Percentiles rank a stretch among this genome's conserved stretches.
Evolutionary conservation across 2,797 vertebrate species (phyloP).

Genomic region (Poecilia wingei): DNA sequence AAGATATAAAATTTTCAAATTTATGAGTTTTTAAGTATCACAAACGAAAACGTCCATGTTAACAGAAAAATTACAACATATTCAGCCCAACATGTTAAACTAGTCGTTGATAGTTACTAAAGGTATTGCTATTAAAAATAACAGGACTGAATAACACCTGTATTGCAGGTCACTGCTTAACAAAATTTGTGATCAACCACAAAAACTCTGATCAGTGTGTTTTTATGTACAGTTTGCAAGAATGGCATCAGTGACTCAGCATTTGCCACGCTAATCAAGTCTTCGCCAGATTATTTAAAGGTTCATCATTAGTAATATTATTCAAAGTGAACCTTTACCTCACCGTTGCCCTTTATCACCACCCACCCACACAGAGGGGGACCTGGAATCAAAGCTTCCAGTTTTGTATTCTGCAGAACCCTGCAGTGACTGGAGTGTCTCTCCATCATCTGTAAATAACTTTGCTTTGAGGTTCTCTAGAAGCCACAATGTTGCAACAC

Average conservation of each 20-base stretch:
- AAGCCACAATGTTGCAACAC: constrained; percentile 5
- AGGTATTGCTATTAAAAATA: not conserved
- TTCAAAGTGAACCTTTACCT: constrained; percentile 38
- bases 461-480: constrained; percentile 1
- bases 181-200: not conserved
- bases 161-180: not conserved
- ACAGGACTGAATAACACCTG: not conserved
- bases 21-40: too few species aligned
- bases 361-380: constrained; percentile 39
- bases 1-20: too few species aligned
- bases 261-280: constrained; percentile 33
- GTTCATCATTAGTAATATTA: constrained; percentile 77
- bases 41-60: too few species aligned
- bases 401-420: constrained; percentile 30
- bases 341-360: constrained; percentile 47
- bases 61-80: too few species aligned
- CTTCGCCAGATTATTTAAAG: constrained; percentile 39
- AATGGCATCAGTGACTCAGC: constrained; percentile 45
- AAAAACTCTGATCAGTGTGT: not conserved
- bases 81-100: too few species aligned
- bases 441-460: constrained; percentile 25
- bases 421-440: constrained; percentile 20
- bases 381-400: constrained; percentile 36
- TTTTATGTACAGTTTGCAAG: not conserved
- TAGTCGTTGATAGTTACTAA: not conserved